Conservation (phyloP, 1,140 invertebrate species). For the Steinernema khuongi region DNA sequence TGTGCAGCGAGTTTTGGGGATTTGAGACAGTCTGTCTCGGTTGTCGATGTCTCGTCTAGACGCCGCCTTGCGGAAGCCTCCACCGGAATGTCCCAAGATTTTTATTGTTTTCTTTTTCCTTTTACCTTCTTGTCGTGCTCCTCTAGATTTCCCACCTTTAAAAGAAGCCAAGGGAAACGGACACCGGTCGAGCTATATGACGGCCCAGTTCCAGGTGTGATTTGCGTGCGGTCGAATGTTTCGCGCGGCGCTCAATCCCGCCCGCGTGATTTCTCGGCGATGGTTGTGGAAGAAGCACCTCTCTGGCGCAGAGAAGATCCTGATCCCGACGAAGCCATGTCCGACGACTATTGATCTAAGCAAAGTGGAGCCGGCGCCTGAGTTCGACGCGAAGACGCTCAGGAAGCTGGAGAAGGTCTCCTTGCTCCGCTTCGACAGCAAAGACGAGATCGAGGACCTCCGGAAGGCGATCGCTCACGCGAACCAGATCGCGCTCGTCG, state of each 20-base stretch:
- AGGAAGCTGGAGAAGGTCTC: not conserved
- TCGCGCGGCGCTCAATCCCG: not conserved
- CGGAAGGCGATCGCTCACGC: not conserved
- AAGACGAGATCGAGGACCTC: not conserved
- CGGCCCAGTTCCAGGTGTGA: too few relatives aligned
- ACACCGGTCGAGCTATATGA: not conserved
- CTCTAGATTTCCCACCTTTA: too few relatives aligned
- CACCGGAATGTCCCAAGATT: too few relatives aligned
- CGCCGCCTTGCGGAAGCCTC: too few relatives aligned
- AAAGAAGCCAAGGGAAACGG: too few relatives aligned
- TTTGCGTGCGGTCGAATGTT: too few relatives aligned
- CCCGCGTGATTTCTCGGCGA: not conserved
- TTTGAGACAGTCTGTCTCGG: too few relatives aligned
- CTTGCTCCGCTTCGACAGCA: not conserved
- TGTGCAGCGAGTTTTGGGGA: too few relatives aligned
- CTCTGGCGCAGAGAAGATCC: not conserved
- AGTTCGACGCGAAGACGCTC: not conserved
- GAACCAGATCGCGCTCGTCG: not conserved
- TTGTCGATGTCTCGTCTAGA: too few relatives aligned
- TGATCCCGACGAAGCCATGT: not conserved
- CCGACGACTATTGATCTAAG: not conserved
- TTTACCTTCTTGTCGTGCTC: too few relatives aligned
- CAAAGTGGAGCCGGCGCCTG: constrained; percentile 3
- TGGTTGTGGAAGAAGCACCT: not conserved
- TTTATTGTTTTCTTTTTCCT: too few relatives aligned